Base-by-base conservation (phyloP, 2,888 invertebrate genomes). In the Eudasyphora cyanicolor region DNA sequence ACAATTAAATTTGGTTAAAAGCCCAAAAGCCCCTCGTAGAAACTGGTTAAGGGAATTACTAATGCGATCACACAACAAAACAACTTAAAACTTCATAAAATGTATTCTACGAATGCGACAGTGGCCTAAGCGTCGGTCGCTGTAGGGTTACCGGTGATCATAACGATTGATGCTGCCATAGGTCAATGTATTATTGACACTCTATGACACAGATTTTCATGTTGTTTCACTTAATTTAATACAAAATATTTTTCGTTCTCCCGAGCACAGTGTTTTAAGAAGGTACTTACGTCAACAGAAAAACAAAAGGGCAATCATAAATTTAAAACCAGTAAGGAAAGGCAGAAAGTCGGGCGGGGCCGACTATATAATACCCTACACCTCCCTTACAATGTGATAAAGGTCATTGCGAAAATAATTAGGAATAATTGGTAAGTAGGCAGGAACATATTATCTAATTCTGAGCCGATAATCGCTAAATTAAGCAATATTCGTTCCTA, bases 111-210 rank as follows among this genome's bases (percentile, higher is more conserved):
- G n/a, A n/a, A n/a, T n/a, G n/a, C n/a, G 24, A 21, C 57, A 24
- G 57, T 14, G 51, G n/a, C 12, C 51, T 2, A 21, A 57, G 24
- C 27, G 24, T 19, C 8, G 54, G 4, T 19, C 3, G 54, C 24
- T 27, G 57, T 27, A 0, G 57, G 2, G 24, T 12, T 57, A 27
- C 1, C 3, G 24, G 14, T 38, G 35, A 29, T 38, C 19, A 35
- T 64, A 19, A 51, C 10, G 35, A 64, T 17, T 45, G 35, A 62
- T 7, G 14, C 6, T 24, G 62, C 21, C 49, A 54, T 38, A 67
- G 76, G 76, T 76, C 76, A 76, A 67, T 21, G 64, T 38, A 54
- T 67, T 67, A 67, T 49, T 67, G 35, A 67, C 76, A 76, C 51
- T 4, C 17, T 75, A 35, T 75, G 49, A 75, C 62, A 75, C 32